Conservation (phyloP, 2,888 invertebrate species). For the Dryobotodes eremita region DNA sequence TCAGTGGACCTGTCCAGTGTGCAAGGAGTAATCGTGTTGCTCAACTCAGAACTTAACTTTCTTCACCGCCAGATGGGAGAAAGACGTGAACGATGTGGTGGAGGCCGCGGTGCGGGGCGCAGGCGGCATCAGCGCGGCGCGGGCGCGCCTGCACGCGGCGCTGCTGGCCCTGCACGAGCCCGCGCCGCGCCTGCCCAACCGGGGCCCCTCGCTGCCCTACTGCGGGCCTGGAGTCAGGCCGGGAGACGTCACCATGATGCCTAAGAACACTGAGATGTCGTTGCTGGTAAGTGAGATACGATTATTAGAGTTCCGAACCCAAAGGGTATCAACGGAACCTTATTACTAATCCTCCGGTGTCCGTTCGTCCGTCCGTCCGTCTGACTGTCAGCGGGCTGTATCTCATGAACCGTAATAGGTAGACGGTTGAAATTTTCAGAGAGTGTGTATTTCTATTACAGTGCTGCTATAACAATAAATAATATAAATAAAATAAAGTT, state of each 20-base stretch:
- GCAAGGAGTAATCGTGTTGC: too few species aligned
- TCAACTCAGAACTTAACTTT: background rate
- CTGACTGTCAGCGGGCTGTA: too few species aligned
- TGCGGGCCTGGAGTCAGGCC: slow-evolving; percentile 90
- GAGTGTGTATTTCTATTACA: too few species aligned
- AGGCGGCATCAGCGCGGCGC: slow-evolving; percentile 84
- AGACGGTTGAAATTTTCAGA: too few species aligned
- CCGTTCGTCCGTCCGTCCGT: too few species aligned
- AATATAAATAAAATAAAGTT: too few species aligned
- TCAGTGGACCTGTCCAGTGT: too few species aligned
- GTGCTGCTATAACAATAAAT: too few species aligned
- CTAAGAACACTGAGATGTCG: slow-evolving; percentile 89
- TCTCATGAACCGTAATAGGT: too few species aligned
- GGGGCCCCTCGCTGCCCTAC: slow-evolving; percentile 91
- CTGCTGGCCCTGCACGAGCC: slow-evolving; percentile 83
- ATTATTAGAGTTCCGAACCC: too few species aligned
- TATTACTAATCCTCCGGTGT: too few species aligned
- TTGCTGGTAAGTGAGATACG: slow-evolving; percentile 79
- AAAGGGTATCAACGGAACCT: too few species aligned
- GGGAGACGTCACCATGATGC: slow-evolving; percentile 89
- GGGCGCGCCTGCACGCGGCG: slow-evolving; percentile 86
- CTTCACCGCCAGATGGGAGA: slow-evolving; percentile 81
- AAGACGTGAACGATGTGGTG: slow-evolving; percentile 90
- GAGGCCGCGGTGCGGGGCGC: slow-evolving; percentile 90
- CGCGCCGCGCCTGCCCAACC: slow-evolving; percentile 78